Conservation (phyloP, 2,113 vertebrate species). For the Ondatra zibethicus region DNA sequence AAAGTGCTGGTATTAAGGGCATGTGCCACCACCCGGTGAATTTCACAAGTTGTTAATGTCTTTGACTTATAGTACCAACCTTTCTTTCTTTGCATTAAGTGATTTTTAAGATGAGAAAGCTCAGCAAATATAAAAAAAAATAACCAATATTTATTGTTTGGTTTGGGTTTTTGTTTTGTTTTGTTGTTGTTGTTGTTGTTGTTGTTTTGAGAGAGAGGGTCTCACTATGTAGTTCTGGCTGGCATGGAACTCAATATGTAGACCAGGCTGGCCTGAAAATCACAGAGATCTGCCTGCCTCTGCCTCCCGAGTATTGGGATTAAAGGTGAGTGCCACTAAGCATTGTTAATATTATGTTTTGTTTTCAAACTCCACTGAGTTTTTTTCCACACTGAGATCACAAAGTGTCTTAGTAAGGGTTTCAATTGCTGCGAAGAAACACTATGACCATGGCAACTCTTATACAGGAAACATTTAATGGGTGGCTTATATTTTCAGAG, state of each 20-base stretch:
- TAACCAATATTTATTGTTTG: not conserved
- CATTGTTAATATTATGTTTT: not conserved
- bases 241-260: not conserved
- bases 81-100: slow-evolving; percentile 4
- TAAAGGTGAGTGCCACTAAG: not conserved
- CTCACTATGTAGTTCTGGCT: not conserved
- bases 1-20: too few relatives aligned
- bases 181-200: too few relatives aligned
- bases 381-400: not conserved
- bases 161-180: not conserved
- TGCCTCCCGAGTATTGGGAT: not conserved
- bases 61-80: slow-evolving; percentile 22
- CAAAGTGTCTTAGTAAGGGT: not conserved
- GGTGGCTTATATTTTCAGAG: not conserved
- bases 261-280: not conserved
- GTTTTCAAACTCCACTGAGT: not conserved
- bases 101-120: slow-evolving; percentile 24
- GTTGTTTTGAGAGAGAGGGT: not conserved
- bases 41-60: not conserved
- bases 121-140: slow-evolving; percentile 21
- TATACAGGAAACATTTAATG: not conserved
- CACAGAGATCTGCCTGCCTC: not conserved
- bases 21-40: not conserved
- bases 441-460: not conserved
- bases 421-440: not conserved